Percentiles rank a stretch among this genome's conserved stretches.
These are phyloP conservation scores for Patiria miniata DNA, from an alignment of 35 echinoderm and acorn worm genomes.

Conservation along the genomic window DNA sequence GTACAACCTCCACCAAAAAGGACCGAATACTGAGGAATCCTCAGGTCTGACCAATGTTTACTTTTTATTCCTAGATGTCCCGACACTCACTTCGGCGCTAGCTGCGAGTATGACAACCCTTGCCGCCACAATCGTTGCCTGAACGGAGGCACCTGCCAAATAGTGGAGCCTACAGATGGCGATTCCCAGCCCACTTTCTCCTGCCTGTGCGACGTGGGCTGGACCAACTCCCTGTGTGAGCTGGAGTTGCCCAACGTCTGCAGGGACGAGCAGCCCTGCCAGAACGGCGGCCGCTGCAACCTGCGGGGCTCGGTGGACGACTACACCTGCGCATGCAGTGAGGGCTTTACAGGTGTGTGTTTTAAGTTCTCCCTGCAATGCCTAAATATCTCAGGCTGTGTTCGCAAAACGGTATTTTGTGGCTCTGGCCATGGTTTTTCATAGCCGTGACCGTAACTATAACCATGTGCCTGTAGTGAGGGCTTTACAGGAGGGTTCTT, in stretches of 20 bases:
- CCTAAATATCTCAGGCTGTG: no score
- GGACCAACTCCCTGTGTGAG: constrained; percentile 43
- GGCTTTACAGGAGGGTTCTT: no score
- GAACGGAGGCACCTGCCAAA: not conserved
- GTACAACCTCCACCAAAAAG: no score
- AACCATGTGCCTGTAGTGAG: no score
- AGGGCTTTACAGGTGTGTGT: constrained; percentile 49
- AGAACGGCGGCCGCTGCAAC: constrained; percentile 27
- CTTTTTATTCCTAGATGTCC: constrained; percentile 26
- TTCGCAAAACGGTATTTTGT: no score
- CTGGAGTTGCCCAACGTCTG: constrained; percentile 15
- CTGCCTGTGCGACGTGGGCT: constrained; percentile 36
- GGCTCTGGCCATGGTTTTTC: no score
- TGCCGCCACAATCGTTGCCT: not conserved
- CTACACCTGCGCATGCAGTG: constrained; percentile 43
- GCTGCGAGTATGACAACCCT: constrained; percentile 37
- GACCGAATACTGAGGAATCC: no score
- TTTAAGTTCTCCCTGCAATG: no score
- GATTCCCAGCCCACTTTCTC: not conserved
- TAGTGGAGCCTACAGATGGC: not conserved
- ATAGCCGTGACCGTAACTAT: no score
- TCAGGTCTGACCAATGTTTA: not conserved
- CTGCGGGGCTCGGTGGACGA: constrained; percentile 29
- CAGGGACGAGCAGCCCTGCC: constrained; percentile 19
- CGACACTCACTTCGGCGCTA: not conserved